phyloP scores from a whole-genome alignment of 2,888 invertebrate genomes.

The Sarcophaga rosellei region DNA sequence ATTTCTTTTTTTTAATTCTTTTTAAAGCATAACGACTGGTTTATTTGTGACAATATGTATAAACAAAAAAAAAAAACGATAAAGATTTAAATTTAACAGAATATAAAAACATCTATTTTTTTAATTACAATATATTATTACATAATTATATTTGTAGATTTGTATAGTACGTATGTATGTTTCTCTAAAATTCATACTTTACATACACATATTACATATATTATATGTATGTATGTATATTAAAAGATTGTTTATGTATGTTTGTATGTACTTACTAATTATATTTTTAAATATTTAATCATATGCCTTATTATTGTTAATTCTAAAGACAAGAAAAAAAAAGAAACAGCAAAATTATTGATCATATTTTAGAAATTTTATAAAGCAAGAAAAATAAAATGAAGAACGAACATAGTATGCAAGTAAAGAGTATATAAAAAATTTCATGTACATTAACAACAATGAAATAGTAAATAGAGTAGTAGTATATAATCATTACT shows the following conservation, averaged over 20 bases:
- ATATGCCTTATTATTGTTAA: slow-evolving; percentile 62
- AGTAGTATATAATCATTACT: slow-evolving; percentile 6
- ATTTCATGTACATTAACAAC: slow-evolving; percentile 41
- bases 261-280: neutral
- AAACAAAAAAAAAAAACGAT: slow-evolving; percentile 23
- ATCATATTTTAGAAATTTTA: slow-evolving; percentile 50
- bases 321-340: slow-evolving; percentile 16
- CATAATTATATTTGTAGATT: slow-evolving; percentile 29
- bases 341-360: slow-evolving; percentile 23
- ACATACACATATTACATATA: slow-evolving; percentile 1
- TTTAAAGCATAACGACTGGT: slow-evolving; percentile 71
- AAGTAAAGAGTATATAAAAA: neutral
- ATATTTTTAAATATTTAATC: slow-evolving; percentile 47
- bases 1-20: slow-evolving; percentile 13
- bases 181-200: neutral
- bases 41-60: slow-evolving; percentile 72
- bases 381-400: neutral
- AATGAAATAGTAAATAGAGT: slow-evolving; percentile 10
- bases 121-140: slow-evolving; percentile 30
- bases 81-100: slow-evolving; percentile 2
- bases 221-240: slow-evolving; percentile 22
- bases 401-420: no score
- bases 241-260: neutral
- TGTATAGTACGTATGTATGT: slow-evolving; percentile 20
- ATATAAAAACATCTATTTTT: slow-evolving; percentile 31